Evolutionary conservation across 2,888 invertebrate species (phyloP).

Genomic region (Lycia hirtaria): DNA sequence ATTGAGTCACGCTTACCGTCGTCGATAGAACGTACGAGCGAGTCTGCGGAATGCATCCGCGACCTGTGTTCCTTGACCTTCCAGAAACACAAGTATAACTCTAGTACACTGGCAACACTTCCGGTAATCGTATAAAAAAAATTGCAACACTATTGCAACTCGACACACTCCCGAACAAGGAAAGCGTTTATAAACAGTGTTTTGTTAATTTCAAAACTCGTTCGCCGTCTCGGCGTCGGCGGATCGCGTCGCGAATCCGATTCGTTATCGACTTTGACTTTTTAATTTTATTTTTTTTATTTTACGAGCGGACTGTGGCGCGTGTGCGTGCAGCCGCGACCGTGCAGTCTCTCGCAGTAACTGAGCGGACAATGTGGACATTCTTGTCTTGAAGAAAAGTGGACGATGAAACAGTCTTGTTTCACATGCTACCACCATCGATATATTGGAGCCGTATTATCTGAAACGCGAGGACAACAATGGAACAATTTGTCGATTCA

Average conservation of each 20-base stretch:
- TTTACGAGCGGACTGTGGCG: constrained; percentile 40
- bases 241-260: constrained; percentile 43
- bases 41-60: constrained; percentile 46
- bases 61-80: constrained; percentile 63
- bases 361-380: constrained; percentile 41
- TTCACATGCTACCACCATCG: constrained; percentile 43
- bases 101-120: constrained; percentile 50
- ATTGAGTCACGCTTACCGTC: constrained; percentile 52
- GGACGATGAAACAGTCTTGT: constrained; percentile 35
- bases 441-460: constrained; percentile 38
- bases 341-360: constrained; percentile 68
- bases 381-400: constrained; percentile 51
- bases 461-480: constrained; percentile 46
- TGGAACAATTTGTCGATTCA: constrained; percentile 45
- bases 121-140: constrained; percentile 51
- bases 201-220: constrained; percentile 56
- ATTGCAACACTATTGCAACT: constrained; percentile 43
- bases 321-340: constrained; percentile 59
- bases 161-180: constrained; percentile 31
- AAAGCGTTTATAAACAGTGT: constrained; percentile 57
- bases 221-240: constrained; percentile 33
- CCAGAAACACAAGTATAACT: constrained; percentile 60
- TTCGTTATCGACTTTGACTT: constrained; percentile 47
- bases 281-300: constrained; percentile 34
- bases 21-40: constrained; percentile 38